Evolutionary conservation across 2,888 invertebrate species (phyloP).

Genomic region (Amphiduros pacificus): DNA sequence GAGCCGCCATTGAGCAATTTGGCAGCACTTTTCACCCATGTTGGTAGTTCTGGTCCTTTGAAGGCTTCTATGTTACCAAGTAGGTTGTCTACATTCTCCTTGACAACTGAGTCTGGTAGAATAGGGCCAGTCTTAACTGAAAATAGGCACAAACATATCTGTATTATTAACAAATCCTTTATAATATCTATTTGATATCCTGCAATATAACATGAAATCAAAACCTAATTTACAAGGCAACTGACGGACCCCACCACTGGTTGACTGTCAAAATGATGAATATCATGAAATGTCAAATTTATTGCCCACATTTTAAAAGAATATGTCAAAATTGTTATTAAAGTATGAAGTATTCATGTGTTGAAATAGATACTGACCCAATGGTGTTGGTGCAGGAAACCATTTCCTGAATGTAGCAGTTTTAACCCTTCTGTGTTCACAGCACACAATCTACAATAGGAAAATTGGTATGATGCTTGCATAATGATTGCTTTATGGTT

Average conservation of each 20-base stretch:
- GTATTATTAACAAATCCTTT: no score
- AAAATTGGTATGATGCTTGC: not conserved
- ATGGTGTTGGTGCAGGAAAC: slow-evolving; percentile 52
- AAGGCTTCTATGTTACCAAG: slow-evolving; percentile 48
- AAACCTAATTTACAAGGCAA: no score
- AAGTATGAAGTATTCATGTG: no score
- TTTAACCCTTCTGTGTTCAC: slow-evolving; percentile 59
- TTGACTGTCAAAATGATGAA: no score
- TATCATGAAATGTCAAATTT: not conserved
- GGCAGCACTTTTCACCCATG: slow-evolving; percentile 59
- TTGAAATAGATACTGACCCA: slow-evolving; percentile 34
- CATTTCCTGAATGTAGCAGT: slow-evolving; percentile 55
- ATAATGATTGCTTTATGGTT: no score
- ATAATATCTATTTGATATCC: no score
- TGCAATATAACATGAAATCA: no score
- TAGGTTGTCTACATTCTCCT: slow-evolving; percentile 23
- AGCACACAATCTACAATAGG: slow-evolving; percentile 56
- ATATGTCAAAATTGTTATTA: no score
- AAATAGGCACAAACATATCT: not conserved
- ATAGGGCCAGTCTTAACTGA: slow-evolving; percentile 42
- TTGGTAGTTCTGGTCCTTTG: slow-evolving; percentile 47
- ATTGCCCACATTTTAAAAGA: no score
- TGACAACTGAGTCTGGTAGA: slow-evolving; percentile 36
- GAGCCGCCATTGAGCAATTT: slow-evolving; percentile 58
- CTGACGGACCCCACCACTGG: no score